phyloP scores from a whole-genome alignment of 2,888 invertebrate species.

The Phalera bucephala region DNA sequence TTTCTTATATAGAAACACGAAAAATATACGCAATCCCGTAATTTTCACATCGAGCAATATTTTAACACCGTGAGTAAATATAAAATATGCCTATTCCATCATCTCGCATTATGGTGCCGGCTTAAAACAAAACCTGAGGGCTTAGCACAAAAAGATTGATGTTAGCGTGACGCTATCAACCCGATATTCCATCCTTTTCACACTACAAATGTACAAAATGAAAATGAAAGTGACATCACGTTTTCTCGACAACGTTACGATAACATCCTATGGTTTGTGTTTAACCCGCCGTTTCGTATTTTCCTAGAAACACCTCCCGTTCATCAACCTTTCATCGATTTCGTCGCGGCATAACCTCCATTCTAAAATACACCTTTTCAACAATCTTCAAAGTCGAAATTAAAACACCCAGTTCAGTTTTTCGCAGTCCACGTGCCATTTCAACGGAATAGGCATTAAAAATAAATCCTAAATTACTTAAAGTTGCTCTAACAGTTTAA shows the following conservation, averaged over 20 bases:
- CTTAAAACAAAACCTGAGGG: no score
- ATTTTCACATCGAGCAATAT: not conserved
- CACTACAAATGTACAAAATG: no score
- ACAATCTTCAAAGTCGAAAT: not conserved
- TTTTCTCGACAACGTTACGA: no score
- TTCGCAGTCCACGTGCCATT: conserved; percentile 5
- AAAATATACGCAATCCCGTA: not conserved
- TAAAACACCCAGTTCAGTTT: not conserved
- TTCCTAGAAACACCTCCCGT: conserved; percentile 35
- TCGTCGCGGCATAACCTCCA: conserved; percentile 19
- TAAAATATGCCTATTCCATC: conserved; percentile 8
- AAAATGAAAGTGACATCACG: no score
- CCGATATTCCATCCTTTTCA: no score
- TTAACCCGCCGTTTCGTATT: conserved; percentile 29
- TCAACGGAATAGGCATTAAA: conserved; percentile 18
- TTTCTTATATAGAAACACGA: not conserved
- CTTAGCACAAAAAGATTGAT: no score
- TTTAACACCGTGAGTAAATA: not conserved
- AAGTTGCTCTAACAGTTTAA: conserved; percentile 17
- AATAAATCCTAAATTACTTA: conserved; percentile 16
- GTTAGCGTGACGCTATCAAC: no score
- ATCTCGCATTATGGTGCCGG: conserved; percentile 12
- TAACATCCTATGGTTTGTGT: no score
- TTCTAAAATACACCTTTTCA: conserved; percentile 11
- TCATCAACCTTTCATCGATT: conserved; percentile 48